Conservation (phyloP, 2,113 vertebrate genomes). For the Erythrolamprus reginae region DNA sequence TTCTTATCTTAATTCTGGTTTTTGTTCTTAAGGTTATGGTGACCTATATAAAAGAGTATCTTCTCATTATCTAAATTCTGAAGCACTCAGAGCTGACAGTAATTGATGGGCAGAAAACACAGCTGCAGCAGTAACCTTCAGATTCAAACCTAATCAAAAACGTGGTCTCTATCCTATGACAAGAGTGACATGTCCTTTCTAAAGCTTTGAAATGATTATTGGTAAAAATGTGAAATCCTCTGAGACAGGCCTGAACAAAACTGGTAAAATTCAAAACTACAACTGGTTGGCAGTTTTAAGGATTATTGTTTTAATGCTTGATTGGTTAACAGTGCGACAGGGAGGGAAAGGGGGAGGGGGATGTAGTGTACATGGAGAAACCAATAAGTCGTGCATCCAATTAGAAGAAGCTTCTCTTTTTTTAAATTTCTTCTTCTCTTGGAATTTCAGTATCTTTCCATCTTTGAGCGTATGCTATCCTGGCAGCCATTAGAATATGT, state of each 20-base stretch:
- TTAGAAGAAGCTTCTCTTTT: background rate
- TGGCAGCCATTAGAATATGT: no score
- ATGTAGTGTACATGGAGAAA: background rate
- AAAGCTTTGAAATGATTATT: conserved; percentile 30
- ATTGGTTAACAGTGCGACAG: background rate
- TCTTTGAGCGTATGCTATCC: no score
- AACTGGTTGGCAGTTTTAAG: background rate
- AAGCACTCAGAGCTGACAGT: conserved; percentile 32
- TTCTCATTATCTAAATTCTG: conserved; percentile 45
- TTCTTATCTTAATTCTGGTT: conserved; percentile 24
- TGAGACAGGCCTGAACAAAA: background rate
- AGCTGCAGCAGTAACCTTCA: conserved; percentile 26
- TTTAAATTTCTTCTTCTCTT: no score
- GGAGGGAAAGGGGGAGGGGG: accelerated
- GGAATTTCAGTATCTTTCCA: no score
- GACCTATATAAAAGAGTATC: conserved; percentile 46
- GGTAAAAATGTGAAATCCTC: conserved; percentile 26
- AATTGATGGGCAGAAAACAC: conserved; percentile 39
- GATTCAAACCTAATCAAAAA: conserved; percentile 26
- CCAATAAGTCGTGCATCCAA: background rate
- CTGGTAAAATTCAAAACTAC: background rate
- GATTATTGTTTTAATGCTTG: background rate
- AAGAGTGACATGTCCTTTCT: conserved; percentile 20
- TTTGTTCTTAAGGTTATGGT: conserved; percentile 39
- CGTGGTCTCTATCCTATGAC: conserved; percentile 32